Percentiles rank a stretch among this genome's conserved stretches.
phyloP scores from a whole-genome alignment of 1,140 invertebrate species.

The Drosophila sulfurigaster region DNA sequence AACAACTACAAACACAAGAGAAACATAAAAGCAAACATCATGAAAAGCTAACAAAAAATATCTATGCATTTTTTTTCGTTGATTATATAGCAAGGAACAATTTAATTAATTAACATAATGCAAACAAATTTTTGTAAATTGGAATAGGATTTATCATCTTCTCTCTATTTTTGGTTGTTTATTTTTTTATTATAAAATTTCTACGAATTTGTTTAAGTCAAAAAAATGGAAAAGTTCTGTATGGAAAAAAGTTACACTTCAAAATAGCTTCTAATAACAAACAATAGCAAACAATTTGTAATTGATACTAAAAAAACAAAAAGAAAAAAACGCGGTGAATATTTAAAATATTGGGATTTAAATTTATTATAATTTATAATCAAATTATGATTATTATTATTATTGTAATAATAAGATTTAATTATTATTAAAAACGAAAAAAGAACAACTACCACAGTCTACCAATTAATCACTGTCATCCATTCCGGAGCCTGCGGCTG shows the following conservation, averaged over 20 bases:
- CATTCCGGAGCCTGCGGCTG: constrained; percentile 53
- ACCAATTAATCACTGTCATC: constrained; percentile 69
- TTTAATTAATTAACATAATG: constrained; percentile 45
- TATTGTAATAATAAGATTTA: constrained; percentile 81
- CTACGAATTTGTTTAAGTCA: constrained; percentile 75
- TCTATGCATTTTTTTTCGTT: constrained; percentile 70
- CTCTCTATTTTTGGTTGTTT: constrained; percentile 56
- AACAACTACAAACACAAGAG: constrained; percentile 32
- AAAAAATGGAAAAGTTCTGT: constrained; percentile 44
- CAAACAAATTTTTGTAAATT: constrained; percentile 66
- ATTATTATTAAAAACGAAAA: constrained; percentile 76
- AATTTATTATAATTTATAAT: constrained; percentile 82
- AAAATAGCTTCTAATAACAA: constrained; percentile 51
- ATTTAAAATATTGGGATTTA: constrained; percentile 79
- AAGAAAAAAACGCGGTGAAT: constrained; percentile 66
- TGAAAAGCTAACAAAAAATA: constrained; percentile 69
- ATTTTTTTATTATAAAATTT: constrained; percentile 63
- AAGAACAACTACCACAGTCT: constrained; percentile 31
- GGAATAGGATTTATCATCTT: constrained; percentile 57
- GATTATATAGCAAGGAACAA: constrained; percentile 71
- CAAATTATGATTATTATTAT: constrained; percentile 81
- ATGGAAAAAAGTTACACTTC: constrained; percentile 35
- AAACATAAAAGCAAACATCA: constrained; percentile 38
- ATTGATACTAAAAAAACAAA: constrained; percentile 42
- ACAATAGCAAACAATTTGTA: constrained; percentile 26